Evolutionary conservation across 92 coral and sea anemone genomes (phyloP).

Genomic region (Actinernus sp.): DNA sequence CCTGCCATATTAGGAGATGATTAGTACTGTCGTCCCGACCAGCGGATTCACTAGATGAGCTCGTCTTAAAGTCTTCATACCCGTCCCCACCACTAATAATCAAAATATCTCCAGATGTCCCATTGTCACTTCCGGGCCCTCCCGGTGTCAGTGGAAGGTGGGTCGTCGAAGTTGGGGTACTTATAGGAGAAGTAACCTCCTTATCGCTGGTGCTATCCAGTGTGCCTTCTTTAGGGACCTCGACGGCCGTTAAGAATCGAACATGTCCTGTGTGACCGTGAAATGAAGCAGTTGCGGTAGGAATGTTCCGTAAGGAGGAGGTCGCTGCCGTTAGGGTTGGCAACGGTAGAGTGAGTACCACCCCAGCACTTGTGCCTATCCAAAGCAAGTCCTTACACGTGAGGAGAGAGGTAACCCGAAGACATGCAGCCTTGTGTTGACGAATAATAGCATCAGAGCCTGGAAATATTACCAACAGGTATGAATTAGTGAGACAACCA

Average conservation of each 20-base stretch:
- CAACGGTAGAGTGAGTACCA: constrained; percentile 94
- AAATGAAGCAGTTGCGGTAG: constrained; percentile 92
- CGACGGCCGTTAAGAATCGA: constrained; percentile 97
- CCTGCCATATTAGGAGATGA: constrained; percentile 96
- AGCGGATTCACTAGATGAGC: constrained; percentile 97
- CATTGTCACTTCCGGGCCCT: constrained; percentile 30
- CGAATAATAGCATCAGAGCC: constrained; percentile 99
- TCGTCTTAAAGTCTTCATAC: constrained; percentile 96
- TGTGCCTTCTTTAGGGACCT: constrained; percentile 80
- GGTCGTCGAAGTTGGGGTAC: constrained; percentile 50
- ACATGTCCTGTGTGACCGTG: constrained; percentile 99
- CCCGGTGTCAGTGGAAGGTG: constrained; percentile 67
- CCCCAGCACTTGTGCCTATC: constrained; percentile 99
- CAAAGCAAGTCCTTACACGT: constrained; percentile 95
- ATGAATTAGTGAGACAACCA: neutral
- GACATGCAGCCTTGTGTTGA: constrained; percentile 98
- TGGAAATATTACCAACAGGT: neutral
- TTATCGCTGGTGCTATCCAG: constrained; percentile 73
- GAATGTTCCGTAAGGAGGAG: constrained; percentile 93
- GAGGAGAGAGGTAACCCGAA: constrained; percentile 94
- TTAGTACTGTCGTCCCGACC: constrained; percentile 99
- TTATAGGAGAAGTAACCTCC: constrained; percentile 38
- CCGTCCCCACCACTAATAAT: constrained; percentile 99
- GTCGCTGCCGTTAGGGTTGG: constrained; percentile 94
- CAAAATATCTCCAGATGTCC: constrained; percentile 71